These are phyloP conservation scores for Thermophis baileyi DNA, from an alignment of 2,113 vertebrate genomes.

Conservation along the genomic window DNA sequence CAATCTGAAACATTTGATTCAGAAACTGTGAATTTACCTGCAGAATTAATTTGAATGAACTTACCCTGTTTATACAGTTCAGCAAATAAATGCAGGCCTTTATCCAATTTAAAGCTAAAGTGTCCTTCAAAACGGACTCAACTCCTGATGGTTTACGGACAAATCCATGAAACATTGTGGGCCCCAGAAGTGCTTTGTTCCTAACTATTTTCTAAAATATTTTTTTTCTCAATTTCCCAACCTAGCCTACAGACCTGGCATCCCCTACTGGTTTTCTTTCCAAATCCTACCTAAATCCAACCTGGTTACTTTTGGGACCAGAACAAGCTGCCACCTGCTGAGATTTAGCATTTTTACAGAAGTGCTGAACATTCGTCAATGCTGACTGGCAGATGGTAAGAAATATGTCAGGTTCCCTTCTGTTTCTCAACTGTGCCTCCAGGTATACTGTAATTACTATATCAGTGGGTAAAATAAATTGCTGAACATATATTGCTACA, in stretches of 20 bases:
- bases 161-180: neutral
- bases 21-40: neutral
- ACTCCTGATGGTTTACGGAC: neutral
- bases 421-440: neutral
- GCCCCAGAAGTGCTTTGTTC: neutral
- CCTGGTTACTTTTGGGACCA: neutral
- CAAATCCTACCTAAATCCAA: neutral
- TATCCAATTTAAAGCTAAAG: neutral
- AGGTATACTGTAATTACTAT: neutral
- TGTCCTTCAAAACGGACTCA: neutral
- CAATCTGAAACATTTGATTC: neutral
- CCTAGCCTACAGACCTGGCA: neutral
- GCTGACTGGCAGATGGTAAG: neutral
- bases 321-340: neutral
- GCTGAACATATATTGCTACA: neutral
- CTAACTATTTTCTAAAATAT: neutral
- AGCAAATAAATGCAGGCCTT: neutral
- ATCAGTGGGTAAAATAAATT: neutral
- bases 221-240: neutral
- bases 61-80: neutral
- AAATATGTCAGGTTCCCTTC: neutral
- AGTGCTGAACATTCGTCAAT: neutral
- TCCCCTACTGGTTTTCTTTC: neutral
- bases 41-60: neutral
- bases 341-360: neutral